These are phyloP conservation scores for Eupeodes corollae DNA, from an alignment of 1,140 invertebrate genomes.

Conservation along the genomic window DNA sequence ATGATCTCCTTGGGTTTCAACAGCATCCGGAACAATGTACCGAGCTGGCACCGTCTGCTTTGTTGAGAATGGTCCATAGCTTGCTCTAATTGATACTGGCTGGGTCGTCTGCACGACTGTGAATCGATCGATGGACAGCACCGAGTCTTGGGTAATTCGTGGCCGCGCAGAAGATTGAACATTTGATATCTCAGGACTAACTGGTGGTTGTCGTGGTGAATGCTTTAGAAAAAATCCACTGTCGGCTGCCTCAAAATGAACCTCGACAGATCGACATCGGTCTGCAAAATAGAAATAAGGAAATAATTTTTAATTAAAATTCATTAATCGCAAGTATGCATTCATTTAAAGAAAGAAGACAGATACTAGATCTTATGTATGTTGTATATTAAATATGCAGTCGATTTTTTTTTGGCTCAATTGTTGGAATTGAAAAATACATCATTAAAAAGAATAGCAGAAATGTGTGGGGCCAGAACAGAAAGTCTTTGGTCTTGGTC, in stretches of 20 bases:
- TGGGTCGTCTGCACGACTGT: slow-evolving; percentile 78
- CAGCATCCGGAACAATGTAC: slow-evolving; percentile 70
- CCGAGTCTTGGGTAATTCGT: slow-evolving; percentile 43
- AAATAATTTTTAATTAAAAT: too few species aligned
- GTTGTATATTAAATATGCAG: too few species aligned
- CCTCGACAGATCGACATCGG: slow-evolving; percentile 47
- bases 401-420: too few species aligned
- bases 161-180: slow-evolving; percentile 21
- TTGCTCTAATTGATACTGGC: slow-evolving; percentile 74
- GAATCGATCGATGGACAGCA: slow-evolving; percentile 67
- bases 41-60: slow-evolving; percentile 85
- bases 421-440: too few species aligned
- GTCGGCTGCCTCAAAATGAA: slow-evolving; percentile 81
- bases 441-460: too few species aligned
- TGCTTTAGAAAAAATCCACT: slow-evolving; percentile 81
- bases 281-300: slow-evolving; percentile 1
- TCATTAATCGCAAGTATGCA: too few species aligned
- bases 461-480: too few species aligned
- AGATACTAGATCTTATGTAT: too few species aligned
- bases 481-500: too few species aligned
- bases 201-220: slow-evolving; percentile 50
- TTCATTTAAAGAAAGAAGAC: too few species aligned
- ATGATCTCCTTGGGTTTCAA: slow-evolving; percentile 41
- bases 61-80: slow-evolving; percentile 84
- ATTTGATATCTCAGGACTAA: slow-evolving; percentile 30